Evolutionary conservation across 2,888 invertebrate species (phyloP), one percentile per base, ranked within the genome.

Genomic region (Agriopis marginaria): DNA sequence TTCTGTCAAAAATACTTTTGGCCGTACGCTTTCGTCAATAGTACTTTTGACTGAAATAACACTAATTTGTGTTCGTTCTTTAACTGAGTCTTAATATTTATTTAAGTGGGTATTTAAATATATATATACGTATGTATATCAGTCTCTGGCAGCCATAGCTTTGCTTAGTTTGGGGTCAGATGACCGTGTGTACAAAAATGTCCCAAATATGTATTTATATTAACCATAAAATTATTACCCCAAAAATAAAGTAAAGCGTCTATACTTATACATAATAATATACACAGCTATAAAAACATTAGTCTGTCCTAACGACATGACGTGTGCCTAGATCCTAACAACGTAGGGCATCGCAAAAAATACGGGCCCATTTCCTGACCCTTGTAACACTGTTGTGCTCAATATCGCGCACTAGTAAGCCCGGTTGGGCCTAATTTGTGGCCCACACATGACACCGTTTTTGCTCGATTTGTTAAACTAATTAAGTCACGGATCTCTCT

Each of bases 361-460:
- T 45, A 62, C 11, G 42, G 5, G 9, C 49, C 42, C 54, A 63
- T 62, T 51, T 53, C 50, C 62, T 58, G 51, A 63, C 58, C 67
- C 62, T 67, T 58, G 63, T 63, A 44, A 50, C 55, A 39, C 14
- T 49, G 51, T 5, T 58, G 56, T 53, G 67, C 11, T 44, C 67
- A 68, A 68, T 68, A 68, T 58, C 51, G 50, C 53, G 63, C 67
- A 40, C 62, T 63, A 53, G 51, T 58, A 42, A 62, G 58, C 58
- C 40, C 50, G 53, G 50, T 17, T 11, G 49, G 47, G 45, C 63
- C 62, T 63, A 63, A 63, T 63, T 63, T 68, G 63, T 63, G 53
- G 55, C 55, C 5, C 47, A 23, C 56, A 55, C 62, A 68, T 68
- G 68, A 63, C 68, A 68, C 63, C 47, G 59, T 63, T 68, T 63